Percentiles rank a stretch among this genome's conserved stretches.
These are phyloP conservation scores for Tenthredo scrophulariae DNA, from an alignment of 2,888 invertebrate genomes.

Conservation along the genomic window DNA sequence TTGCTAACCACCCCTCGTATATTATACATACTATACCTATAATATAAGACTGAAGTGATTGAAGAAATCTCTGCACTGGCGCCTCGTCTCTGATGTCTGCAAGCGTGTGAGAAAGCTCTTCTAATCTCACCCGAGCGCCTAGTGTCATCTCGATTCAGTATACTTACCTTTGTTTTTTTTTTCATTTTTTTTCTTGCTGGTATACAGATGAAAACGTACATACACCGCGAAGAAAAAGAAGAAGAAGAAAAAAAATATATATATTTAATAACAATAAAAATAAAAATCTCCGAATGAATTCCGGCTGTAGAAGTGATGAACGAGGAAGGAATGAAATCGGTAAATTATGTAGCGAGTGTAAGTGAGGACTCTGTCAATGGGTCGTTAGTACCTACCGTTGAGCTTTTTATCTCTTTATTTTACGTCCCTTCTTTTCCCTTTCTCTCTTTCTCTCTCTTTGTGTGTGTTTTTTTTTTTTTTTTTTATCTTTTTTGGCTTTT, in stretches of 20 bases:
- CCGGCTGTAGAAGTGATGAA: neutral
- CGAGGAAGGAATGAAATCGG: constrained; percentile 32
- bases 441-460: neutral
- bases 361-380: constrained; percentile 46
- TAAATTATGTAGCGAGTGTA: constrained; percentile 45
- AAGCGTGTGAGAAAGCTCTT: neutral
- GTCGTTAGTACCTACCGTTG: constrained; percentile 32
- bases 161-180: neutral
- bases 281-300: constrained; percentile 10
- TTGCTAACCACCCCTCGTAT: neutral
- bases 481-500: constrained; percentile 7
- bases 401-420: constrained; percentile 5
- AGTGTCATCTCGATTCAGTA: constrained; percentile 1
- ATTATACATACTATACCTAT: neutral
- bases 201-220: neutral
- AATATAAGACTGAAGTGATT: constrained; percentile 8
- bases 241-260: neutral
- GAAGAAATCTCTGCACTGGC: constrained; percentile 14
- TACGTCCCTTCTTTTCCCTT: neutral
- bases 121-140: neutral
- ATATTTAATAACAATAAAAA: neutral
- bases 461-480: neutral
- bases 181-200: too few relatives aligned
- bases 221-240: neutral
- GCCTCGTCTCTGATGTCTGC: neutral